These are phyloP conservation scores for Drosophila lacertosa DNA, from an alignment of 1,140 invertebrate genomes.

Conservation along the genomic window DNA sequence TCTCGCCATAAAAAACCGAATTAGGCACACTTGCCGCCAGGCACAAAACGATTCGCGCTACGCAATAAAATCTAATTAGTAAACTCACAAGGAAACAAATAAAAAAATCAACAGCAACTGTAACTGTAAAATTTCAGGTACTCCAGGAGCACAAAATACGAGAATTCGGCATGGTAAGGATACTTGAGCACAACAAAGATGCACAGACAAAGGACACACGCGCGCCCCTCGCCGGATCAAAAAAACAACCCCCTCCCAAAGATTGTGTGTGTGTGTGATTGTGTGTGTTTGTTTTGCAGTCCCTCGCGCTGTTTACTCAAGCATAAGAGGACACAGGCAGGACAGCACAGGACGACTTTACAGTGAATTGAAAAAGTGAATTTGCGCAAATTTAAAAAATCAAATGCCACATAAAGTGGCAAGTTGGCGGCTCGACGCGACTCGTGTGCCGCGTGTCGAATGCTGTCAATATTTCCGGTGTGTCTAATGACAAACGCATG, in stretches of 20 bases:
- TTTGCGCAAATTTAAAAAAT: conserved; percentile 75
- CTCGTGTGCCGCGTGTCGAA: conserved; percentile 75
- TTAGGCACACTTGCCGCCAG: conserved; percentile 63
- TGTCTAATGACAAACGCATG: conserved; percentile 83
- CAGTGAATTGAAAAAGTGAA: conserved; percentile 46
- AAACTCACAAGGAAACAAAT: conserved; percentile 45
- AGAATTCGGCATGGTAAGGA: conserved; percentile 75
- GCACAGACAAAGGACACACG: conserved; percentile 74
- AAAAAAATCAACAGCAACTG: conserved; percentile 20
- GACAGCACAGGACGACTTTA: conserved; percentile 30
- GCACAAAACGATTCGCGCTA: conserved; percentile 69
- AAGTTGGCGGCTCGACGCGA: conserved; percentile 24
- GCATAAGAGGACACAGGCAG: conserved; percentile 56
- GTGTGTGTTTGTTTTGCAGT: conserved; percentile 4
- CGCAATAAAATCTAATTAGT: conserved; percentile 81
- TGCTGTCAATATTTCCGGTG: conserved; percentile 77
- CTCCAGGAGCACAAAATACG: conserved; percentile 56
- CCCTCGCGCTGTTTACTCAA: conserved; percentile 62
- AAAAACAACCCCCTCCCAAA: conserved; percentile 49
- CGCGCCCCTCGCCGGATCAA: conserved; percentile 34
- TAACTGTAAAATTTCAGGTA: conserved; percentile 73
- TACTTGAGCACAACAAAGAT: conserved; percentile 77
- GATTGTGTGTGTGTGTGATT: conserved; percentile 1
- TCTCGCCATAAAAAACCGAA: conserved; percentile 58
- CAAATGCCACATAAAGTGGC: conserved; percentile 73